phyloP scores from a whole-genome alignment of 2,113 vertebrate genomes.

The Philantomba maxwellii region DNA sequence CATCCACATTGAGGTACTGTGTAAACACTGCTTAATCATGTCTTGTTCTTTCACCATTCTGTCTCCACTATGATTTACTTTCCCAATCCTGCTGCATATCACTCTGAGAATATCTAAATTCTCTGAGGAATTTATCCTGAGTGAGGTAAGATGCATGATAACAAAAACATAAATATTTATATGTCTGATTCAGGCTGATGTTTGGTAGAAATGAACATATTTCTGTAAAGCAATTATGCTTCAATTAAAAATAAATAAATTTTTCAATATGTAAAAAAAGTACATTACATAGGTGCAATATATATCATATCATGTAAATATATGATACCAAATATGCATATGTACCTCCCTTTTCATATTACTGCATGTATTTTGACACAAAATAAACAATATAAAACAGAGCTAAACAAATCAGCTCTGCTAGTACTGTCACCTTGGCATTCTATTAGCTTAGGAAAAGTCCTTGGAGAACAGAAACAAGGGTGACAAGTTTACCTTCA shows the following conservation, averaged over 20 bases:
- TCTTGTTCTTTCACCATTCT: background rate
- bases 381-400: background rate
- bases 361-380: background rate
- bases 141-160: background rate
- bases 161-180: background rate
- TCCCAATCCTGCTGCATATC: background rate
- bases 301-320: too few relatives aligned
- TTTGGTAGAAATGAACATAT: background rate
- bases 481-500: background rate
- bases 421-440: background rate
- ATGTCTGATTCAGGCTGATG: background rate
- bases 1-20: background rate
- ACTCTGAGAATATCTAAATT: background rate
- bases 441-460: background rate
- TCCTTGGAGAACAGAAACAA: background rate
- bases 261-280: background rate
- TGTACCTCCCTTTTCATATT: background rate
- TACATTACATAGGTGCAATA: background rate
- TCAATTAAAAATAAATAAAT: background rate
- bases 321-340: background rate
- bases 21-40: background rate
- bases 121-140: background rate
- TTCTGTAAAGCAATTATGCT: background rate
- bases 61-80: background rate
- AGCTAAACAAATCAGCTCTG: background rate